phyloP scores from a whole-genome alignment of 2,797 vertebrate genomes.

The Tragelaphus oryx region DNA sequence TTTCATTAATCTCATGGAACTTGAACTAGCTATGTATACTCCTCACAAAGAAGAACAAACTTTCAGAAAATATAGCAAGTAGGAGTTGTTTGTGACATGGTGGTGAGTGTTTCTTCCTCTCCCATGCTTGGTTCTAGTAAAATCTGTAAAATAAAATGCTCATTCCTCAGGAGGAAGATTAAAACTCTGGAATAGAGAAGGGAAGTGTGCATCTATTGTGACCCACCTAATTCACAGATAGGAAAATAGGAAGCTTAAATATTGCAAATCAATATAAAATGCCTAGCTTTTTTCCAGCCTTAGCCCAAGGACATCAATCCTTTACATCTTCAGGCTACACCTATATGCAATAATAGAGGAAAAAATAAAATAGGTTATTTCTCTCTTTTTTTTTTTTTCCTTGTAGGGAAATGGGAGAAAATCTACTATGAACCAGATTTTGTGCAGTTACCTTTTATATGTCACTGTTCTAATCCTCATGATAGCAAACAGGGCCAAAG shows the following conservation, averaged over 20 bases:
- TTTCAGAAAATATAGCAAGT: background rate
- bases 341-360: background rate
- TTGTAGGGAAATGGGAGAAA: background rate
- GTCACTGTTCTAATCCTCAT: background rate
- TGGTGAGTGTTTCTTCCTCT: background rate
- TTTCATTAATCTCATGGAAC: background rate
- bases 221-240: background rate
- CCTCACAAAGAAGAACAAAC: background rate
- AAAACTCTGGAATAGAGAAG: background rate
- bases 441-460: background rate
- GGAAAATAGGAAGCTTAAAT: background rate
- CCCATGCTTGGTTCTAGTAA: background rate
- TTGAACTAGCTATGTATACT: background rate
- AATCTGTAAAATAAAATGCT: background rate
- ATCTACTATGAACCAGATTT: background rate
- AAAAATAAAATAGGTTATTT: background rate
- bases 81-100: background rate
- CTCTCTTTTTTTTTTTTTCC: background rate
- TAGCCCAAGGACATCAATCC: background rate
- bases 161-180: background rate
- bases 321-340: background rate
- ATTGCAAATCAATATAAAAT: background rate
- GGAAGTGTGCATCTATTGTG: background rate
- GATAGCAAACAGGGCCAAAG: background rate
- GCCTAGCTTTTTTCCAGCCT: background rate